A percentile compares a stretch with the other conserved stretches of the same genome.
Conservation (phyloP, 2,888 invertebrate genomes). For the Labia minor region DNA sequence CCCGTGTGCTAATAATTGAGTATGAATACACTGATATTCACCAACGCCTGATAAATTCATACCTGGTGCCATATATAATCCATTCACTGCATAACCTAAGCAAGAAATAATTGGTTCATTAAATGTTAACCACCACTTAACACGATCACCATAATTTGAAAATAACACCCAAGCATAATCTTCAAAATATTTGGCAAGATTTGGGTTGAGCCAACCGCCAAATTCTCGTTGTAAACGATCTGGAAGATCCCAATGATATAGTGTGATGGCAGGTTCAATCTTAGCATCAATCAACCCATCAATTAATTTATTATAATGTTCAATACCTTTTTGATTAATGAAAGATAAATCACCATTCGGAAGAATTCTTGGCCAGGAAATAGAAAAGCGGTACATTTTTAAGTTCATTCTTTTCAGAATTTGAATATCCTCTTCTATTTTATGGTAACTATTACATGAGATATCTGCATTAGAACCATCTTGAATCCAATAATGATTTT, state of each 20-base stretch:
- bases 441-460: constrained; percentile 37
- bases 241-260: constrained; percentile 59
- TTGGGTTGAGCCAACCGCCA: constrained; percentile 48
- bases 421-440: constrained; percentile 18
- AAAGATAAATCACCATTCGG: constrained; percentile 32
- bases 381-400: constrained; percentile 25
- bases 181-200: constrained; percentile 43
- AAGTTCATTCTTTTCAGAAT: background rate
- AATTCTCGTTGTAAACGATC: constrained; percentile 45
- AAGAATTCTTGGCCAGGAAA: constrained; percentile 37
- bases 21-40: constrained; percentile 52
- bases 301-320: constrained; percentile 37
- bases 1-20: constrained; percentile 53
- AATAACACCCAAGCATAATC: constrained; percentile 51
- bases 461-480: constrained; percentile 34
- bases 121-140: constrained; percentile 62
- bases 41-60: constrained; percentile 44
- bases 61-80: constrained; percentile 30
- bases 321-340: constrained; percentile 35
- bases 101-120: constrained; percentile 58
- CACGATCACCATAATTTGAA: constrained; percentile 38
- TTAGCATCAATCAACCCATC: constrained; percentile 33
- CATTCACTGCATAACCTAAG: constrained; percentile 33
- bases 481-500: constrained; percentile 31
- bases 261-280: constrained; percentile 41